Evolutionary conservation across 2,797 vertebrate genomes (phyloP), one percentile per base, ranked within the genome.

Genomic region (Sciurus carolinensis): DNA sequence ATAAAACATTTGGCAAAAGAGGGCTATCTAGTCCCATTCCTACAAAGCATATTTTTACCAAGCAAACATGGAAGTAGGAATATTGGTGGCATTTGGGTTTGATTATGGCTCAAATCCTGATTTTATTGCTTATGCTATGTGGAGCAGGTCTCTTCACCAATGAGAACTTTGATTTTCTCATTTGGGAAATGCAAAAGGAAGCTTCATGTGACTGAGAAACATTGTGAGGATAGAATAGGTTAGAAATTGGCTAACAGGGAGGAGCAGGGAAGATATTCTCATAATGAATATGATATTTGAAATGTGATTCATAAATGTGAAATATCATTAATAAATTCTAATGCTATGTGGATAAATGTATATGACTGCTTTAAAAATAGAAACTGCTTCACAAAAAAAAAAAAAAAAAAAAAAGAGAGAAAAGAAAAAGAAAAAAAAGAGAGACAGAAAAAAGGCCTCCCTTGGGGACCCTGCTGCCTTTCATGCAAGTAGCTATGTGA

Each of bases 151-250:
- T 59, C 33, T 93, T 82, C 12, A 52, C 84, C 75, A 69, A 10
- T 66, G 33, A 52, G 13, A 94, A 71, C 3, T 30, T 87, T 11
- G 26, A 14, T 52, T 57, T 90, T 64, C 6, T 79, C 75, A 24
- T 86, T 91, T 88, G 44, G 36, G 39, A 88, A 79, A 62, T 62
- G 59, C 18, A 95, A 93, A 81, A 82, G 47, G 62, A 64, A 67
- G 18, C 47, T 79, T 90, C 14, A 26, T 15, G 5, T 3, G 26
- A 15, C 36, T 47, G 80, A 54, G 12, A 90, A 90, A 67, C 39
- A 28, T 0, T 5, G 17, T 39, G 7, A 86, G 13, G 79, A 50
- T 24, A 71, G 14, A 79, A 26, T 11, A 33, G 20, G 10, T 47
- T 36, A 33, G 59, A 79, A 86, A 72, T 11, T n/a, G 62, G 64